Evolutionary conservation across 2,113 vertebrate genomes (phyloP), one percentile per base, ranked within the genome.

Genomic region (Periophthalmodon schlosseri): DNA sequence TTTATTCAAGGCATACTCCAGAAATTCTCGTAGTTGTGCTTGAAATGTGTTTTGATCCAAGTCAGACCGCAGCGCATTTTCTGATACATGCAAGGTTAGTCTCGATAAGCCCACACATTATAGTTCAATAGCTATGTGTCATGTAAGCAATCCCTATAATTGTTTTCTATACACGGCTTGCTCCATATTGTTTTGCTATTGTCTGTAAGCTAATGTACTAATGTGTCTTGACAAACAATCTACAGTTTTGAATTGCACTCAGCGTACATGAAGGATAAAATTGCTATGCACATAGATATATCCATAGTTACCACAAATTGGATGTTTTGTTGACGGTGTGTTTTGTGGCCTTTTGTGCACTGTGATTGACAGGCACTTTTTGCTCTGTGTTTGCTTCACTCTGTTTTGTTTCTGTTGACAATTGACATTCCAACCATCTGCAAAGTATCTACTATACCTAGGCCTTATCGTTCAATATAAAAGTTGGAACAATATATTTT

Each of bases 1-100:
- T 71, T 24, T 68, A 15, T 67, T 72, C 74, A 72, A 72, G 72
- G 15, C 58, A 18, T 61, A 33, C 58, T 61, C 33, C 58, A 33
- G 23, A 6, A 61, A 61, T 28, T 16, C 58, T 61, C 58, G 6
- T 61, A 34, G 23, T 61, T 34, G 24, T 61, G 58, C 24, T 34
- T 16, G 28, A 61, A 61, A 61, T 61, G 58, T 61, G 58, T 61
- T 61, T 61, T 33, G 58, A 12, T 61, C 13, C 33, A 61, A 61
- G 15, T 61, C 23, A 61, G 58, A 61, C 58, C 28, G 33, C 24
- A 33, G 14, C 33, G 33, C 28, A 33, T 61, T 61, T 58, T 34
- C 24, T 61, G 24, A 28, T 33, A 61, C 12, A 9, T 21, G 12
- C 56, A 58, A 24, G 56, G 23, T 58, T 58, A 58, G 18, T 58